Evolutionary conservation across 2,888 invertebrate species (phyloP).

Genomic region (Drosophila meridionalis): DNA sequence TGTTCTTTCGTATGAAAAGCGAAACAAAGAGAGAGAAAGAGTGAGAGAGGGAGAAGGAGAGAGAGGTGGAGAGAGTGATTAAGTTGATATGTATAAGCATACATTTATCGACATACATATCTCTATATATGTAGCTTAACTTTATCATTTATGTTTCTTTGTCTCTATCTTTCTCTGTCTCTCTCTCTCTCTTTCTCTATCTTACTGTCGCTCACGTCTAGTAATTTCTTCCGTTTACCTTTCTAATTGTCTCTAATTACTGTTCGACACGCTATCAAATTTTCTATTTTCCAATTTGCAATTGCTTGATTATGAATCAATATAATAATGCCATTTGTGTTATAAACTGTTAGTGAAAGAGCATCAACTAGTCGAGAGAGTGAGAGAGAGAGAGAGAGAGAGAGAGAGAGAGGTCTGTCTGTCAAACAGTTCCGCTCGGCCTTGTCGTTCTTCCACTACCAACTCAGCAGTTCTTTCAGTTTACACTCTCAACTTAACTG

Average conservation of each 20-base stretch:
- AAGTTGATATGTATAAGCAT: not conserved
- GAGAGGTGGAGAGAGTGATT: not conserved
- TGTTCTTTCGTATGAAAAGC: not conserved
- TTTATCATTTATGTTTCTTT: not conserved
- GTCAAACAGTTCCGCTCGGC: not conserved
- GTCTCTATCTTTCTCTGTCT: not conserved
- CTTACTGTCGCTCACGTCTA: not conserved
- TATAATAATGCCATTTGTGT: constrained; percentile 22
- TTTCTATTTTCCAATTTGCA: constrained; percentile 14
- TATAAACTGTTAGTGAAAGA: not conserved
- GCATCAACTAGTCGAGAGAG: constrained; percentile 4
- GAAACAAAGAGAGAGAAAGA: not conserved
- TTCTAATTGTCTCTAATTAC: constrained; percentile 17
- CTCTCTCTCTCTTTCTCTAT: not conserved
- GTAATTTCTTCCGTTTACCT: not conserved
- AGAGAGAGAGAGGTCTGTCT: not conserved
- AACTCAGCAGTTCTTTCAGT: constrained; percentile 18
- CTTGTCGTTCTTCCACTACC: not conserved
- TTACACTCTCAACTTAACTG: constrained; percentile 34
- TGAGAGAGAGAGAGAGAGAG: not conserved
- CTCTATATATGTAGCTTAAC: not conserved
- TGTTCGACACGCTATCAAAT: constrained; percentile 18
- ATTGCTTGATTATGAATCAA: constrained; percentile 27
- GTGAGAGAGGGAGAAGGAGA: not conserved
- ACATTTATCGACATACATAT: not conserved